These are phyloP conservation scores for Pyrochroa serraticornis DNA, from an alignment of 2,888 invertebrate genomes.

Conservation along the genomic window DNA sequence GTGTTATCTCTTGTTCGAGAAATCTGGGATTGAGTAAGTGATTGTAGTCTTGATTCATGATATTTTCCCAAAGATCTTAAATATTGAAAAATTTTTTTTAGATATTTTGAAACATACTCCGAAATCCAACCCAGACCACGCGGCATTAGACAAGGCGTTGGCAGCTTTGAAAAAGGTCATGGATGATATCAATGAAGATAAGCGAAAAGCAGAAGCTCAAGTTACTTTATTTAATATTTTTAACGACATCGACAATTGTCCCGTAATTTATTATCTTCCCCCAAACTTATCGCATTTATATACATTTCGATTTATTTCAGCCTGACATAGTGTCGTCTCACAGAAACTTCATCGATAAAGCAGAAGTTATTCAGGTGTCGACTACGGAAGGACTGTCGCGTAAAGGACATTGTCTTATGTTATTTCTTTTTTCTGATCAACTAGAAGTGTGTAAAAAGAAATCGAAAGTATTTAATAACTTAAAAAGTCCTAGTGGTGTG, in stretches of 20 bases:
- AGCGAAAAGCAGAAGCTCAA: conserved; percentile 94
- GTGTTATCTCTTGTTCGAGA: too few relatives aligned
- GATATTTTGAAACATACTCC: conserved; percentile 93
- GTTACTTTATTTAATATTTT: conserved; percentile 96
- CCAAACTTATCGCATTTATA: neutral
- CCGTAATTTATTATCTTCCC: conserved; percentile 65
- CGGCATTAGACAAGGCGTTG: conserved; percentile 82
- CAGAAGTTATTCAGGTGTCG: conserved; percentile 87
- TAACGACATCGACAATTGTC: conserved; percentile 97
- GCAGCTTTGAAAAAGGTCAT: conserved; percentile 90
- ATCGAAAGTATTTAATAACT: conserved; percentile 74
- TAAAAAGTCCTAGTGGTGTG: conserved; percentile 67
- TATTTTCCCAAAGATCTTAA: neutral
- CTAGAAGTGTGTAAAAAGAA: conserved; percentile 90
- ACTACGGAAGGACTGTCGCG: conserved; percentile 76
- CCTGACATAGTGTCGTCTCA: conserved; percentile 93
- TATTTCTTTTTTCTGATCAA: conserved; percentile 94
- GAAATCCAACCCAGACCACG: conserved; percentile 86
- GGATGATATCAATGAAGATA: conserved; percentile 97
- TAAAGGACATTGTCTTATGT: conserved; percentile 78
- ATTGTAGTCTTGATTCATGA: too few relatives aligned
- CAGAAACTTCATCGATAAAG: conserved; percentile 83
- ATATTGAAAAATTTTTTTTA: conserved; percentile 47
- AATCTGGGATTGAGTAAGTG: too few relatives aligned
- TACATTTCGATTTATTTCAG: conserved; percentile 58